Conservation (phyloP, 2,113 vertebrate species). For the Clarias magur region DNA sequence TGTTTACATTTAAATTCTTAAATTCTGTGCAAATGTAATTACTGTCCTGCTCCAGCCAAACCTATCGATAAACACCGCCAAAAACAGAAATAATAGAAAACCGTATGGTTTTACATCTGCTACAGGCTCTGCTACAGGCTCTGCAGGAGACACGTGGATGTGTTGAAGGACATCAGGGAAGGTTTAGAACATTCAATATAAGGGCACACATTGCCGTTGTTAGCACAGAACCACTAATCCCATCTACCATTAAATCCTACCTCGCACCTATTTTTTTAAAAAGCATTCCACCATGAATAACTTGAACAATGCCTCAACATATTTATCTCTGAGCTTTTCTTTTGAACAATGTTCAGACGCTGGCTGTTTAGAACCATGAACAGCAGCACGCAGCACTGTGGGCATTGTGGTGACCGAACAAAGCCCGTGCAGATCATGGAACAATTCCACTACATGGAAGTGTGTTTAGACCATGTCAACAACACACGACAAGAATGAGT, state of each 20-base stretch:
- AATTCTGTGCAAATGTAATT: background rate
- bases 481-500: background rate
- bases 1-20: background rate
- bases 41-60: background rate
- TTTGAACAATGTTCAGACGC: slow-evolving; percentile 1
- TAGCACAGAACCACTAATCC: background rate
- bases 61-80: background rate
- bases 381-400: slow-evolving; percentile 19
- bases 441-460: slow-evolving; percentile 28
- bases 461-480: slow-evolving; percentile 4
- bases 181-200: background rate
- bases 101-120: too few relatives aligned
- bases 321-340: slow-evolving; percentile 2
- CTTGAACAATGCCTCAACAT: background rate
- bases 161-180: background rate
- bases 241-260: background rate
- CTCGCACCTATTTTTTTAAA: background rate
- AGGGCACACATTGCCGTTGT: background rate
- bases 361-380: background rate
- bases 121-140: slow-evolving; percentile 60
- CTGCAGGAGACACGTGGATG: slow-evolving; percentile 51
- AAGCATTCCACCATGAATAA: background rate
- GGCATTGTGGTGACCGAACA: slow-evolving; percentile 17
- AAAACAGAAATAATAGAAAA: background rate
- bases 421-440: slow-evolving; percentile 15